Base-by-base conservation (phyloP, 2,797 vertebrate species). In the Sebastes taczanowskii region DNA sequence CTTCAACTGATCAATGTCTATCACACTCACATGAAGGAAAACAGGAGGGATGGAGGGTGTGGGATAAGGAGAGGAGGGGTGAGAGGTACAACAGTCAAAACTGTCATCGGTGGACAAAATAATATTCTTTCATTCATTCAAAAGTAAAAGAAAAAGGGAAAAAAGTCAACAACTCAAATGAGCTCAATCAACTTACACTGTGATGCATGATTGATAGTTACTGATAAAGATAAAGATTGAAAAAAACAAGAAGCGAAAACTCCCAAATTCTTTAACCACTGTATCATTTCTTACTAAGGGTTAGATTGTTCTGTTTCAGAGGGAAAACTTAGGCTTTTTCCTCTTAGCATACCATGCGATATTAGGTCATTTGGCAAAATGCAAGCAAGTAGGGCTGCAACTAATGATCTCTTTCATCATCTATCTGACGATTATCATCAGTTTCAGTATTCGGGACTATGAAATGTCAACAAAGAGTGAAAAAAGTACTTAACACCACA, bases 1-100 rank as follows among this genome's bases (percentile, higher is more conserved):
- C 96, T 97, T 98, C 97, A 99, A 98, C 95, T 99, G 98, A 99
- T 98, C 98, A 99, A 99, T 98, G 96, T 99, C 97, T 99, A 97
- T 92, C 95, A 93, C 92, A 94, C 95, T 95, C 95, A 95, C 96
- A 97, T 99, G 97, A 98, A 99, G 98, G 97, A 98, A 98, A 98
- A 99, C 94, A 95, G 73, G 77, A 96, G 91, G 95, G 95, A 95
- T 92, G 84, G 86, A 81, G 71, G 72, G 59, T 30, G 38, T 65
- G 62, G 62, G 70, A 74, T 53, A 38, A 64, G 74, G 80, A 86
- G 72, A 87, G 77, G 86, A 38, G 86, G 87, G 64, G 61, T 32
- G 64, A 85, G 73, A 71, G 38, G 75, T 13, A 53, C 56, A 81
- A 49, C 32, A 52, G 70, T 55, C 27, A 70, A 32, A 78, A 52